A percentile compares a stretch with the other conserved stretches of the same genome.
Evolutionary conservation across 2,797 vertebrate genomes (phyloP).

Genomic region (Bradypodion ventrale): DNA sequence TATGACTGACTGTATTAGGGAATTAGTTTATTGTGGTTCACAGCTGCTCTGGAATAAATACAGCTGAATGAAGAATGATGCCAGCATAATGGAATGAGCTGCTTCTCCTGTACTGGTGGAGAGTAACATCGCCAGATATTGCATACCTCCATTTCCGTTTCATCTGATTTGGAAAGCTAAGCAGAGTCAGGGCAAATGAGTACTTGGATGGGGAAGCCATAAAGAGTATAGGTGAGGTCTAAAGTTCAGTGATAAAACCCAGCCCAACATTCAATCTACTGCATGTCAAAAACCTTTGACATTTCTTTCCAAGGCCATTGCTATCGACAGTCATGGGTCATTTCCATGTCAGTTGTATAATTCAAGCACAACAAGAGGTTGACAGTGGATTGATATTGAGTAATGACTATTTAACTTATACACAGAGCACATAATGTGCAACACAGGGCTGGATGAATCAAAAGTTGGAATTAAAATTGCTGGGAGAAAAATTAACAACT

Average conservation of each 20-base stretch:
- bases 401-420: not conserved
- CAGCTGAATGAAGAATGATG: too few species aligned
- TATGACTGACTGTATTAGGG: not conserved
- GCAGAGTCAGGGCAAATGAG: too few species aligned
- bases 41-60: too few species aligned
- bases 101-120: not conserved
- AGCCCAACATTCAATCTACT: not conserved
- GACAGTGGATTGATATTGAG: not conserved
- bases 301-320: not conserved
- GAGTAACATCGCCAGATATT: not conserved
- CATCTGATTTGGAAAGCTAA: too few species aligned
- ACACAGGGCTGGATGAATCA: too few species aligned
- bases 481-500: too few species aligned
- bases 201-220: too few species aligned
- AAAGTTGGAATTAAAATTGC: too few species aligned
- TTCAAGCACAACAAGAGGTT: slow-evolving; percentile 11
- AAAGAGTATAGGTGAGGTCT: too few species aligned
- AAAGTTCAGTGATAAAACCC: too few species aligned
- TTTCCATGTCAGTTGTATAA: not conserved
- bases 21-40: not conserved
- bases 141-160: too few species aligned
- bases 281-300: not conserved
- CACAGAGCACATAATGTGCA: too few species aligned
- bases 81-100: not conserved
- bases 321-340: not conserved